Percentiles rank a stretch among this genome's conserved stretches.
Evolutionary conservation across 2,113 vertebrate genomes (phyloP).

Genomic region (Benitochromis conjunctus): DNA sequence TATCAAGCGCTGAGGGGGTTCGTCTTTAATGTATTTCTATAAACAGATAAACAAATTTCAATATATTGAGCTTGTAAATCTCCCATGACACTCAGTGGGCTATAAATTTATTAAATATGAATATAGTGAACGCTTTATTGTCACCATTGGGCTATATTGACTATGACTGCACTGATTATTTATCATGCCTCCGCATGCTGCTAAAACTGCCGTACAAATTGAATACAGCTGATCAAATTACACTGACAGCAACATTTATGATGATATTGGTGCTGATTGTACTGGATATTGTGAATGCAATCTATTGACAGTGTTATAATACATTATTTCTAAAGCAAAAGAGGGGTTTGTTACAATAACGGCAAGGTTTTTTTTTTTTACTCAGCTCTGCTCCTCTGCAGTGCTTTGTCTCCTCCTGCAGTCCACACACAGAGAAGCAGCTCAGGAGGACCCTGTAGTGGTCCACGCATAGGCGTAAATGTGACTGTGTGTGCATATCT

Average conservation of each 20-base stretch:
- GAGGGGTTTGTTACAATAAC: neutral
- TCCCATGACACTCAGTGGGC: neutral
- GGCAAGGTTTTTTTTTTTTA: neutral
- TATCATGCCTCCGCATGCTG: neutral
- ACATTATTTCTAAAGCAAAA: neutral
- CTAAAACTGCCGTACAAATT: neutral
- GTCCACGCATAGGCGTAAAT: neutral
- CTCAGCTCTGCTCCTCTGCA: neutral
- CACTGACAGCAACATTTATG: neutral
- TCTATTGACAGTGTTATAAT: neutral
- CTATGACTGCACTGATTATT: neutral
- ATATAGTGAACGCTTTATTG: neutral
- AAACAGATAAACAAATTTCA: neutral
- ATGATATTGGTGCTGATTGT: neutral
- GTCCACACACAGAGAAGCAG: neutral
- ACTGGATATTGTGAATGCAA: neutral
- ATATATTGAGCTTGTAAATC: neutral
- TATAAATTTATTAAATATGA: neutral
- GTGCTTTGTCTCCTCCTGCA: conserved; percentile 7
- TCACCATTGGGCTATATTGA: neutral
- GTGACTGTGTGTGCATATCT: neutral
- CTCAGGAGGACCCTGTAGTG: neutral
- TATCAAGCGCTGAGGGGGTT: neutral
- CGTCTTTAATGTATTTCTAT: neutral
- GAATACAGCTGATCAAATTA: neutral